Conservation (phyloP, 1,140 invertebrate genomes). For the Saccostrea cuccullata region DNA sequence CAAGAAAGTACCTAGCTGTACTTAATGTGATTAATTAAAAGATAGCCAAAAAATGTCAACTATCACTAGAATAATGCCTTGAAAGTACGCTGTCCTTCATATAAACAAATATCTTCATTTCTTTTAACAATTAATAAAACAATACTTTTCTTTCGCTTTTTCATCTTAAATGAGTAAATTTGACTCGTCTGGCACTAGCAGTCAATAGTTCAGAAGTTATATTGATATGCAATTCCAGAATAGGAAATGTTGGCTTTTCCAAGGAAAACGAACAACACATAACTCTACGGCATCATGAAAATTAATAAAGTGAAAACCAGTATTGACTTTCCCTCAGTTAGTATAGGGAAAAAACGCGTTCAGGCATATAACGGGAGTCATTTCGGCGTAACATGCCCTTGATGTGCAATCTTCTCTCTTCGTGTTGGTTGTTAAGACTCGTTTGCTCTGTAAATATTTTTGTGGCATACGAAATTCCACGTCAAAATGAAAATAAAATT, state of each 20-base stretch:
- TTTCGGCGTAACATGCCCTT: neutral
- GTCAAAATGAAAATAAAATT: too few species aligned
- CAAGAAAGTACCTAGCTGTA: too few species aligned
- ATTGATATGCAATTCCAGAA: neutral
- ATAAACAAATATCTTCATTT: too few species aligned
- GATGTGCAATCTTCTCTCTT: neutral
- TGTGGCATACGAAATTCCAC: neutral
- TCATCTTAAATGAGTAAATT: neutral
- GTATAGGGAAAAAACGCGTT: neutral
- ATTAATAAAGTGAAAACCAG: neutral
- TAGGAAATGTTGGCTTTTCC: neutral
- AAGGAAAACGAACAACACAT: neutral
- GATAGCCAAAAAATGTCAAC: too few species aligned
- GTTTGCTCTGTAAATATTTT: neutral
- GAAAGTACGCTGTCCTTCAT: too few species aligned
- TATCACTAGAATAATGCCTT: too few species aligned
- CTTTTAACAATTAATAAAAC: too few species aligned
- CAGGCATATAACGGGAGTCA: neutral
- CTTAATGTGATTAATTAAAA: too few species aligned
- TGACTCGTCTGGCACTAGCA: neutral
- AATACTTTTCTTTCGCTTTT: too few species aligned
- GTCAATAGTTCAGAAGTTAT: neutral
- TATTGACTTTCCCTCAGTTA: neutral
- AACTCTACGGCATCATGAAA: neutral
- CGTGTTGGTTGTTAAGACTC: neutral